A percentile compares a stretch with the other conserved stretches of the same genome.
Conservation (phyloP, 2,113 vertebrate species). For the Raphicerus campestris region DNA sequence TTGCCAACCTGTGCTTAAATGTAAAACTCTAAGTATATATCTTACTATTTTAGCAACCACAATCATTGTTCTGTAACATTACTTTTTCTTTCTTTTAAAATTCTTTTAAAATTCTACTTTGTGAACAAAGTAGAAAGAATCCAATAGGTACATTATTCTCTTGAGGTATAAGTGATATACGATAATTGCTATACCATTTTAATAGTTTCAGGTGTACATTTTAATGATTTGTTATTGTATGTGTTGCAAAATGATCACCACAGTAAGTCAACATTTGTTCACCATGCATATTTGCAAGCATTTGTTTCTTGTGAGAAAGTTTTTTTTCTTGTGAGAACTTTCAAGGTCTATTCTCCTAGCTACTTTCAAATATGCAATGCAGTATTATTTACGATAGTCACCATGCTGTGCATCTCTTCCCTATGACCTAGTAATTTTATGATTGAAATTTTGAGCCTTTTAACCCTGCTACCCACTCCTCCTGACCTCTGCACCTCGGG, state of each 20-base stretch:
- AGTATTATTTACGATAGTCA: neutral
- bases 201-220: neutral
- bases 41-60: constrained; percentile 47
- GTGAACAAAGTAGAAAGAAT: neutral
- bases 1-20: constrained; percentile 67
- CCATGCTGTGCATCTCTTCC: neutral
- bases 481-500: neutral
- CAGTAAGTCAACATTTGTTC: neutral
- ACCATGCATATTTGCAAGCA: neutral
- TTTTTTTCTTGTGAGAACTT: neutral
- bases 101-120: no score
- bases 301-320: neutral
- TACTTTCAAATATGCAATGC: neutral
- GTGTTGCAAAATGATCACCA: neutral
- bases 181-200: neutral
- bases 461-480: neutral
- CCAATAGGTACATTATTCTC: neutral
- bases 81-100: constrained; percentile 47
- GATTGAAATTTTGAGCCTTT: neutral
- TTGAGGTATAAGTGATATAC: neutral
- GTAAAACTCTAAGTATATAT: constrained; percentile 49
- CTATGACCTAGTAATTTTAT: neutral
- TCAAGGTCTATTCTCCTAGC: neutral
- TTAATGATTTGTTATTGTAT: neutral
- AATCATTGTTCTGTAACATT: constrained; percentile 44